These are phyloP conservation scores for Biston stratarius DNA, from an alignment of 2,888 invertebrate genomes.

Conservation along the genomic window DNA sequence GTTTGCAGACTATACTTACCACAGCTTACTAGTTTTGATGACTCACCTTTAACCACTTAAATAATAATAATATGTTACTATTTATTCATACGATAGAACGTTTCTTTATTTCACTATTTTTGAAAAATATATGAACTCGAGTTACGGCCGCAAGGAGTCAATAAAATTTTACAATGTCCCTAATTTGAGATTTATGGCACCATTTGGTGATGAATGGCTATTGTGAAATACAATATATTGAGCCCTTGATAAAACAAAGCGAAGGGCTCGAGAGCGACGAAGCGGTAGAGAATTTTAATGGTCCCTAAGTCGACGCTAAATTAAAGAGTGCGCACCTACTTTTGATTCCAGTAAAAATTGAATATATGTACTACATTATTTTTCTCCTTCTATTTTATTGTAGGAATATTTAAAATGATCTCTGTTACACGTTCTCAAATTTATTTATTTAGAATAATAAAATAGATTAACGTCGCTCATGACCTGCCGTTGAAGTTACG, in stretches of 20 bases:
- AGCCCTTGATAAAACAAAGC: constrained; percentile 38
- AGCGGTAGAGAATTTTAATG: constrained; percentile 25
- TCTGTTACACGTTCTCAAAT: no score
- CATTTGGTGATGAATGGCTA: constrained; percentile 68
- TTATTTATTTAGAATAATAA: constrained; percentile 12
- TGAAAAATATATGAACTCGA: constrained; percentile 64
- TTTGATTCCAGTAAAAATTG: not conserved
- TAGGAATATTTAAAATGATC: no score
- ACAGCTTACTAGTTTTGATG: not conserved
- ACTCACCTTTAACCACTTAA: not conserved
- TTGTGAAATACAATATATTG: constrained; percentile 71
- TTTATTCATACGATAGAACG: constrained; percentile 4
- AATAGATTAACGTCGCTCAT: constrained; percentile 23
- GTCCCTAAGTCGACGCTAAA: constrained; percentile 13
- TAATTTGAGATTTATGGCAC: constrained; percentile 74
- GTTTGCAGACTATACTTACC: not conserved
- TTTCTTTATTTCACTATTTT: constrained; percentile 18
- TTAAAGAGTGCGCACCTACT: constrained; percentile 6
- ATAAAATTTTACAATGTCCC: constrained; percentile 79
- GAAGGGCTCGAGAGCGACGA: no score
- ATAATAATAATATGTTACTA: not conserved
- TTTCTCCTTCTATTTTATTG: no score
- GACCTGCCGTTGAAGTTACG: constrained; percentile 28
- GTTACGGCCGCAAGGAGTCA: constrained; percentile 63
- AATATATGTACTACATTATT: not conserved